Percentiles rank a stretch among this genome's conserved stretches.
phyloP scores from a whole-genome alignment of 2,113 vertebrate genomes.

The Solenodon paradoxus region DNA sequence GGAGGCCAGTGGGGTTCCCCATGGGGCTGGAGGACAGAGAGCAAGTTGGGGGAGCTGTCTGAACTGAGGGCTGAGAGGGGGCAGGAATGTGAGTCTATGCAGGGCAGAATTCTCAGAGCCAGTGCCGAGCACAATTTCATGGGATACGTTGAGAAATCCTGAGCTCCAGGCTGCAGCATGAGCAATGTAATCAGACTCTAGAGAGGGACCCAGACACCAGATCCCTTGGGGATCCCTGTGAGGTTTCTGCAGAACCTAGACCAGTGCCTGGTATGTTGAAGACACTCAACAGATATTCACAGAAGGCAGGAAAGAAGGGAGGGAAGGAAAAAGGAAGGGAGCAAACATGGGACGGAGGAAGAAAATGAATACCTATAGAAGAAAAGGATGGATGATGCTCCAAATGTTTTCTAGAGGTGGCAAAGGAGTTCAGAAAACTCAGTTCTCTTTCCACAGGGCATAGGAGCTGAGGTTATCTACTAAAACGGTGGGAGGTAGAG shows the following conservation, averaged over 20 bases:
- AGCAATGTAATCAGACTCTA: constrained; percentile 18
- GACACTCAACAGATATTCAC: neutral
- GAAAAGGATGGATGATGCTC: neutral
- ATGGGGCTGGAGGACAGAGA: neutral
- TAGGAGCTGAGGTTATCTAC: neutral
- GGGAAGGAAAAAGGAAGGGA: neutral
- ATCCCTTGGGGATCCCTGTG: neutral
- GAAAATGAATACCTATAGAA: neutral
- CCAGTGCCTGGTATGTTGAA: neutral
- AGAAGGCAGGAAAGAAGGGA: neutral
- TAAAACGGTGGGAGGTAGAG: neutral
- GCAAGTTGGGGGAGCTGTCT: neutral
- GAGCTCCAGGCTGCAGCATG: neutral
- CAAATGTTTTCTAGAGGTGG: neutral
- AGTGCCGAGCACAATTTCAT: neutral
- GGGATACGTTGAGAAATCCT: neutral
- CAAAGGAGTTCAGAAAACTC: neutral
- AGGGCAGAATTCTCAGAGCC: neutral
- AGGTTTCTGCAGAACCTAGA: neutral
- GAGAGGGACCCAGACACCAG: neutral
- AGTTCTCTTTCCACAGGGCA: neutral
- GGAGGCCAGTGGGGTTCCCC: neutral
- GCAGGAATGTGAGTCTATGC: neutral
- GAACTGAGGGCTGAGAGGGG: neutral
- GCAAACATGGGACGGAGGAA: neutral